Conservation (phyloP, 2,888 invertebrate species). For the Ephialtes manifestator region DNA sequence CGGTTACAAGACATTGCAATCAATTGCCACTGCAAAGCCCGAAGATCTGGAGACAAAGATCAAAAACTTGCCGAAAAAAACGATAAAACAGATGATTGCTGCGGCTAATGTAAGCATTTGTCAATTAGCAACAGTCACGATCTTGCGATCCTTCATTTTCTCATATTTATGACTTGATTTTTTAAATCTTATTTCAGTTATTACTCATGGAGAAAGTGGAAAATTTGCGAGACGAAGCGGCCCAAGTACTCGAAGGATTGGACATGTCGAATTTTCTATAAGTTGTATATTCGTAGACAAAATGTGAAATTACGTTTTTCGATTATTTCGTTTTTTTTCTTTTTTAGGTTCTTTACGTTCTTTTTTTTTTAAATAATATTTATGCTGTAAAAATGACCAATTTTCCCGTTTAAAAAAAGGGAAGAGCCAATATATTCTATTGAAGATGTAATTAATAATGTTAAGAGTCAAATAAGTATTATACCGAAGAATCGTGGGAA, state of each 20-base stretch:
- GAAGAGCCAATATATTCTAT: neutral
- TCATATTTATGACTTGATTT: neutral
- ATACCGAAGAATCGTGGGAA: neutral
- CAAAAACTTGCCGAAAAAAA: conserved; percentile 90
- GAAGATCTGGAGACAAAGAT: conserved; percentile 89
- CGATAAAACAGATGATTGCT: conserved; percentile 91
- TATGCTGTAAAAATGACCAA: neutral
- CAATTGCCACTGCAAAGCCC: conserved; percentile 91
- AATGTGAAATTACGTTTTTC: conserved; percentile 5
- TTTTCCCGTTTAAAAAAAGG: neutral
- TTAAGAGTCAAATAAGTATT: neutral
- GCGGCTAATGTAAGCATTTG: conserved; percentile 91
- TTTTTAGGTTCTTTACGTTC: no score
- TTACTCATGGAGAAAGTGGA: conserved; percentile 95
- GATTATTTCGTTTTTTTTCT: conserved; percentile 2
- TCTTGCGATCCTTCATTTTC: neutral
- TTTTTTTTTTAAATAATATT: no score
- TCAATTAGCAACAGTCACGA: conserved; percentile 11
- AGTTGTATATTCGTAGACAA: neutral
- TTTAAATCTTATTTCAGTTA: conserved; percentile 88
- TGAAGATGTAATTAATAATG: conserved; percentile 1
- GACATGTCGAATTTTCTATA: conserved; percentile 64
- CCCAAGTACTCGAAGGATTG: conserved; percentile 90
- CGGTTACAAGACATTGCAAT: conserved; percentile 92
- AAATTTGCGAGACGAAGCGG: conserved; percentile 94